Evolutionary conservation across 1,140 invertebrate species (phyloP).

Genomic region (Triops cancriformis): DNA sequence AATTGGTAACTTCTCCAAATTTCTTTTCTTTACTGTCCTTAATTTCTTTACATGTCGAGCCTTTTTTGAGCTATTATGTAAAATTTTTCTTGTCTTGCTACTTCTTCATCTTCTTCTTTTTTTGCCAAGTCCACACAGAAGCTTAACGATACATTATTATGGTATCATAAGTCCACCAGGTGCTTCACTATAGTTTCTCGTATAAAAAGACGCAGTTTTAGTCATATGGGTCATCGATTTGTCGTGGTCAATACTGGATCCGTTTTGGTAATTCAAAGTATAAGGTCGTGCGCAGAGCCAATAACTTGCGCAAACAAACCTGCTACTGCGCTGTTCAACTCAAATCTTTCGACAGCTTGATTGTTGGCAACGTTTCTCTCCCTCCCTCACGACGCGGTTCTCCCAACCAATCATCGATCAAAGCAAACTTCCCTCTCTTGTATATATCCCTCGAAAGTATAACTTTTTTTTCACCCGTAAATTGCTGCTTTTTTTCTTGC

Average conservation of each 20-base stretch:
- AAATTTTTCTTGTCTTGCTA: background rate
- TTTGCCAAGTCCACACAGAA: background rate
- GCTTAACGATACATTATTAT: background rate
- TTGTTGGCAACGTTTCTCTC: background rate
- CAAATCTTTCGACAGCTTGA: conserved; percentile 6
- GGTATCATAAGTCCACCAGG: background rate
- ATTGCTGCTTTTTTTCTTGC: background rate
- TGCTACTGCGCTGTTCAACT: conserved; percentile 8
- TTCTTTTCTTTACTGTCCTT: background rate
- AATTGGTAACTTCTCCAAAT: background rate
- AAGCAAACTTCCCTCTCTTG: background rate
- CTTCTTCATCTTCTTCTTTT: background rate
- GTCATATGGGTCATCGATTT: conserved; percentile 10
- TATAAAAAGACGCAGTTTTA: background rate
- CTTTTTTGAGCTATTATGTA: background rate
- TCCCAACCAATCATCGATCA: conserved; percentile 1
- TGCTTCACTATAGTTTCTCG: background rate
- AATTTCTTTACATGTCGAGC: background rate
- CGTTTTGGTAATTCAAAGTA: background rate
- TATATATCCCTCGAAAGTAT: background rate
- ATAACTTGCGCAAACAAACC: conserved; percentile 13
- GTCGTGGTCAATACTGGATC: background rate
- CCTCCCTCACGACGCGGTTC: background rate
- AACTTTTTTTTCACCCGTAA: background rate
- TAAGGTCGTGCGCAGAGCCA: conserved; percentile 4